Evolutionary conservation across 2,888 invertebrate genomes (phyloP), one percentile per base, ranked within the genome.

Genomic region (Abrostola tripartita): DNA sequence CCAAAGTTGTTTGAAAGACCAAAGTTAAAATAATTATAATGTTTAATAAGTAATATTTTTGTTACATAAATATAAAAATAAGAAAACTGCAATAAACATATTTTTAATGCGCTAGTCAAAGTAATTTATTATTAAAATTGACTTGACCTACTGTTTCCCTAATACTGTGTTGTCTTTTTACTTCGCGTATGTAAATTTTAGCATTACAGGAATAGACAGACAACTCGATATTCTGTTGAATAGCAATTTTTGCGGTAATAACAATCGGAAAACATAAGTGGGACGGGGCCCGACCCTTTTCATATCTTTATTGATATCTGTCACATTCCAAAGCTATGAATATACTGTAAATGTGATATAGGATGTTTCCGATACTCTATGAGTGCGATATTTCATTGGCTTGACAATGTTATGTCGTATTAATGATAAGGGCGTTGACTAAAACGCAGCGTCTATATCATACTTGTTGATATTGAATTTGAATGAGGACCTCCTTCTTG

Each of bases 161-260:
- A 65, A 57, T 35, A 75, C 76, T 68, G 65, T 52, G 61, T n/a
- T 35, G 6, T 24, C 35, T 53, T 47, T n/a, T 51, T 41, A 56
- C 57, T 62, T 53, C 58, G 67, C 65, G 54, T 84, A 84, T 86
- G 84, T 83, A 84, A 85, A 86, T 86, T 83, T 76, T 64, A 70
- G 71, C 64, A 60, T 68, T 80, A 81, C 74, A 83, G 81, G 74
- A 81, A 86, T 84, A 86, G 80, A 85, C 76, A 82, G 78, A 74
- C 77, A 83, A 83, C 79, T 87, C 84, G 81, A 88, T 88, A 87
- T 88, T 86, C 85, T 79, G 85, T 82, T 89, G 88, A 90, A 89
- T 87, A 85, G 85, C 88, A 90, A 89, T 90, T 89, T 89, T 88
- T 87, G 87, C 82, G 89, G 88, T 87, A 88, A 90, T 91, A 92